phyloP scores from a whole-genome alignment of 2,888 invertebrate genomes.

The Dryobota labecula region DNA sequence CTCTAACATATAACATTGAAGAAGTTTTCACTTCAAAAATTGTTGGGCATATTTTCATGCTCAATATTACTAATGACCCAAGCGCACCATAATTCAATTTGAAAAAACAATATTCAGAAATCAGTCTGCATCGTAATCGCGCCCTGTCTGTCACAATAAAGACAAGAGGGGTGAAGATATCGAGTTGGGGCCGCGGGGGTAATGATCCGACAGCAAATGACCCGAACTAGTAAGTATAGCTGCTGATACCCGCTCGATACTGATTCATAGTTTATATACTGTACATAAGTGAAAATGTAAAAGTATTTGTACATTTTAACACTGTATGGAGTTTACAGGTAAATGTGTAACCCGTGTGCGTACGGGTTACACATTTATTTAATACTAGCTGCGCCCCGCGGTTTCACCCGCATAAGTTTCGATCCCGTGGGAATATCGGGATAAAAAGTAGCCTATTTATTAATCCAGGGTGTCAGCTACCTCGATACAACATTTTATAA shows the following conservation, averaged over 20 bases:
- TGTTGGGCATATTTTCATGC: conserved; percentile 14
- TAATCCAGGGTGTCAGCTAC: no score
- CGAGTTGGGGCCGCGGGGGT: conserved; percentile 61
- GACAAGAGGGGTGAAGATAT: conserved; percentile 65
- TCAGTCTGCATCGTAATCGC: conserved; percentile 32
- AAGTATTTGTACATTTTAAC: neutral
- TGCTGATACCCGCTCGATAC: conserved; percentile 31
- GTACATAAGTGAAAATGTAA: neutral
- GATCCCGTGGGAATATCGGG: no score
- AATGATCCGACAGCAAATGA: conserved; percentile 71
- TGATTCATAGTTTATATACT: conserved; percentile 39
- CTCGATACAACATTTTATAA: no score
- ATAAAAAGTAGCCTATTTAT: no score
- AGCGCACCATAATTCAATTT: conserved; percentile 23
- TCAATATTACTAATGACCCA: conserved; percentile 25
- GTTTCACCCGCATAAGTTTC: no score
- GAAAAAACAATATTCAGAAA: conserved; percentile 42
- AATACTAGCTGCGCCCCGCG: no score
- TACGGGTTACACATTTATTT: no score
- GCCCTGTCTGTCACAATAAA: conserved; percentile 57
- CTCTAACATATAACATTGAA: no score
- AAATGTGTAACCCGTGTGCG: no score
- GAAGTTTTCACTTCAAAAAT: no score
- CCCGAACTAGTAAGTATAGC: conserved; percentile 37
- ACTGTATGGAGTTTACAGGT: no score